Evolutionary conservation across 2,888 invertebrate species (phyloP).

Genomic region (Colostygia pectinataria): DNA sequence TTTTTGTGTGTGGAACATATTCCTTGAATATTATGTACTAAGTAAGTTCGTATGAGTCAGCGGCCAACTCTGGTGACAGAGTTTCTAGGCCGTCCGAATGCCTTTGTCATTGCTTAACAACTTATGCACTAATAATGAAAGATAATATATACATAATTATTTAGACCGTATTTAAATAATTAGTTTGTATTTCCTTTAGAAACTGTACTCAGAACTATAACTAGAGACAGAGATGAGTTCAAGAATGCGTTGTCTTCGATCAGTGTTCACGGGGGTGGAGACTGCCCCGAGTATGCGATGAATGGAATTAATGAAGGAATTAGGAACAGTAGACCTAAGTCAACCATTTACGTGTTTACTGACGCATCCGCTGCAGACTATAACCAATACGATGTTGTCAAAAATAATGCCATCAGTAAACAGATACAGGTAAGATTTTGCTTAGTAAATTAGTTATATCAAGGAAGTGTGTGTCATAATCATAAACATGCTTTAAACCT

Average conservation of each 20-base stretch:
- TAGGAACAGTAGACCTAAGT: slow-evolving; percentile 47
- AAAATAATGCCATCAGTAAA: slow-evolving; percentile 48
- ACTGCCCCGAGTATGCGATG: slow-evolving; percentile 61
- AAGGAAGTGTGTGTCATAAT: no score
- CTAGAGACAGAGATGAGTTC: slow-evolving; percentile 45
- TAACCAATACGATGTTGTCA: slow-evolving; percentile 38
- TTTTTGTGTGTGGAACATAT: no score
- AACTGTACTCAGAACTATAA: slow-evolving; percentile 35
- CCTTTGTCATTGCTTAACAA: no score
- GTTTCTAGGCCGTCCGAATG: no score
- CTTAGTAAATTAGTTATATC: no score
- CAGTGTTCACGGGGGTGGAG: slow-evolving; percentile 39
- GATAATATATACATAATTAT: no score
- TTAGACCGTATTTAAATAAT: no score
- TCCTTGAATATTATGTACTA: no score
- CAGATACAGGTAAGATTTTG: slow-evolving; percentile 48
- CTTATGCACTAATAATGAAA: no score
- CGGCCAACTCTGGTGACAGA: no score
- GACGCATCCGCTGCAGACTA: slow-evolving; percentile 61
- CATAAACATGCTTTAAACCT: no score
- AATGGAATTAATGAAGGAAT: slow-evolving; percentile 55
- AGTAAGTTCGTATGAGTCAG: no score
- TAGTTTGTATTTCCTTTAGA: slow-evolving; percentile 32
- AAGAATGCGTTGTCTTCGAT: slow-evolving; percentile 41
- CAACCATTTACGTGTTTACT: slow-evolving; percentile 63